Base-by-base conservation (phyloP, 2,888 invertebrate species). In the Mythimna albipuncta region DNA sequence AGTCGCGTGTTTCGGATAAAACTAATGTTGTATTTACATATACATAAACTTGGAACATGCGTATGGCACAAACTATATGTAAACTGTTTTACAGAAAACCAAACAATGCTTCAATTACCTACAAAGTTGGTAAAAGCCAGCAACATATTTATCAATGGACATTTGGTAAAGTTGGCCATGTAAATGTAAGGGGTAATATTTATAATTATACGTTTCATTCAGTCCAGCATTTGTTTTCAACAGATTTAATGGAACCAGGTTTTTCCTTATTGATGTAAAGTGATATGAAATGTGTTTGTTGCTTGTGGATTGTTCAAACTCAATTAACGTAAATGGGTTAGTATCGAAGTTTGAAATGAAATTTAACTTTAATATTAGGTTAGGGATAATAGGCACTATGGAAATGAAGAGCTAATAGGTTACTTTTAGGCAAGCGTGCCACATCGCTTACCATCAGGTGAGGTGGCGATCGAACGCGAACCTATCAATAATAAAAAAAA, bases 171-270 rank as follows among this genome's bases (percentile, higher is more conserved):
- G 57, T 64, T 68, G 16, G 47, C 19, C 35, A 47, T 50, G 38
- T 68, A 61, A 64, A 67, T 32, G 64, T 77, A 57, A 16, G 26
- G 26, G 55, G 61, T 64, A 61, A 64, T 63, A 64, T 54, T 61
- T 61, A 50, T 58, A 66, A 79, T 79, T 47, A 62, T 79, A 69
- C 47, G 58, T 72, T 81, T 72, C 67, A 69, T 81, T 72, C 59
- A 69, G 35, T 59, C 57, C 10, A 67, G 62, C 44, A 35, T 72
- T 62, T 64, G 44, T 50, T 72, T 58, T 16, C 7, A 64, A 73
- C 32, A 19, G 64, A 64, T 65, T 64, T 64, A 77, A 81, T 66
- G 50, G 59, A 70, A 2, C 52, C 38, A 44, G 11, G 57, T 72
- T 72, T 72, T 72, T 82, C 59, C 62, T 63, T 69, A 63, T 82